Evolutionary conservation across 1,140 invertebrate species (phyloP).

Genomic region (Frieseomelitta varia): DNA sequence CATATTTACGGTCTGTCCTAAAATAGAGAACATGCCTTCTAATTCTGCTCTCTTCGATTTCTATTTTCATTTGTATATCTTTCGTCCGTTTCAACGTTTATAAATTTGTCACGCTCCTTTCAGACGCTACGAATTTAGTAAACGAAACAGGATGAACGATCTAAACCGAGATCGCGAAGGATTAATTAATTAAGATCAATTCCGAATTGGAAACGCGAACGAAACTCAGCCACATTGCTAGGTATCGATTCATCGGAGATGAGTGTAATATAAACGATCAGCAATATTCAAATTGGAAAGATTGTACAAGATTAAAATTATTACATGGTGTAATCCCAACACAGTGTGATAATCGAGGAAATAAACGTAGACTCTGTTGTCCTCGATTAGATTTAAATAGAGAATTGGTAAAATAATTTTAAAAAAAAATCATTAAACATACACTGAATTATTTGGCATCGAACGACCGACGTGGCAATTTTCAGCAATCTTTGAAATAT

Average conservation of each 20-base stretch:
- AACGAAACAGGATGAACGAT: background rate
- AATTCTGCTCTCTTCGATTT: no score
- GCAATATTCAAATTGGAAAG: background rate
- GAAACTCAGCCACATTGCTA: background rate
- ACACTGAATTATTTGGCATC: conserved; percentile 6
- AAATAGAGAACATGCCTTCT: no score
- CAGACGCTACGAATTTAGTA: background rate
- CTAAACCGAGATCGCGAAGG: background rate
- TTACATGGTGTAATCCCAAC: no score
- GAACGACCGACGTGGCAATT: background rate
- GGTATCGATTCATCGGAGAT: background rate
- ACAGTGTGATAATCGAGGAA: background rate
- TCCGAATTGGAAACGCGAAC: background rate
- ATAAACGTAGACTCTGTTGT: background rate
- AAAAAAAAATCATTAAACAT: background rate
- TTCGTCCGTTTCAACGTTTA: no score
- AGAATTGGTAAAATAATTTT: background rate
- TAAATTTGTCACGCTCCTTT: no score
- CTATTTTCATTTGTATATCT: no score
- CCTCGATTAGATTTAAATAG: background rate
- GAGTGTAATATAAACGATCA: background rate
- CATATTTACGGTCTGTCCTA: no score
- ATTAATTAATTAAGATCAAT: background rate
- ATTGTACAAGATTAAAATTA: background rate
- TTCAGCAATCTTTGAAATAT: background rate